phyloP scores from a whole-genome alignment of 2,113 vertebrate genomes.

The Neodontobutis hainanensis region DNA sequence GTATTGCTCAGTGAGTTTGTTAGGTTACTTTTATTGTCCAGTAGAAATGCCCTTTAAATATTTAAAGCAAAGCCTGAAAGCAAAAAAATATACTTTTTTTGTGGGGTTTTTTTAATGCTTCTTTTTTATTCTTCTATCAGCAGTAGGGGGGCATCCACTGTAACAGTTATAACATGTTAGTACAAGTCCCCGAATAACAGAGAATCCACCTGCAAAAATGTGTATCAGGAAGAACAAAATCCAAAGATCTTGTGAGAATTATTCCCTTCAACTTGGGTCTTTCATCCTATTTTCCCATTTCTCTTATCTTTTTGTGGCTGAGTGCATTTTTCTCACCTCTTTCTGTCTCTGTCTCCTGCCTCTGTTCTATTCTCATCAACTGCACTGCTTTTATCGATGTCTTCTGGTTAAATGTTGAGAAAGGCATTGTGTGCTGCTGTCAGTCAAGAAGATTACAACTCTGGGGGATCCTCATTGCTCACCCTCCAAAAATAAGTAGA shows the following conservation, averaged over 20 bases:
- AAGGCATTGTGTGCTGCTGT: slow-evolving; percentile 67
- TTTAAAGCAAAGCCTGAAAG: no score
- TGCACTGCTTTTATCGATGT: slow-evolving; percentile 61
- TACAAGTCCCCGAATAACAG: slow-evolving; percentile 26
- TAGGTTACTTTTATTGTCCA: no score
- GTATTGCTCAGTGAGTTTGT: no score
- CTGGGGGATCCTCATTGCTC: slow-evolving; percentile 55
- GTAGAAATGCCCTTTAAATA: no score
- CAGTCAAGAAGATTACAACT: slow-evolving; percentile 74
- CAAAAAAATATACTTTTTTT: neutral
- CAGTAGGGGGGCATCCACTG: slow-evolving; percentile 5
- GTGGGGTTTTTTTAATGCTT: neutral
- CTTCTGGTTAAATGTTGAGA: slow-evolving; percentile 57
- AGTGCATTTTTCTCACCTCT: slow-evolving; percentile 55
- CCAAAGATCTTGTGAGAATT: slow-evolving; percentile 42
- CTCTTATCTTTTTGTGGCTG: slow-evolving; percentile 60
- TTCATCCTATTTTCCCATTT: slow-evolving; percentile 51
- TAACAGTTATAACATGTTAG: slow-evolving; percentile 32
- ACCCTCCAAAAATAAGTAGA: slow-evolving; percentile 66
- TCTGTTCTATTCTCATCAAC: slow-evolving; percentile 61
- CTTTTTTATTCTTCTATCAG: slow-evolving; percentile 23
- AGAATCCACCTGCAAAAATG: slow-evolving; percentile 25
- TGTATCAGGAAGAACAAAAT: slow-evolving; percentile 49
- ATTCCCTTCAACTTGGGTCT: slow-evolving; percentile 39
- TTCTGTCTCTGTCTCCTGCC: slow-evolving; percentile 1